Conservation (phyloP, 2,888 invertebrate species). For the Drosophila pegasa region DNA sequence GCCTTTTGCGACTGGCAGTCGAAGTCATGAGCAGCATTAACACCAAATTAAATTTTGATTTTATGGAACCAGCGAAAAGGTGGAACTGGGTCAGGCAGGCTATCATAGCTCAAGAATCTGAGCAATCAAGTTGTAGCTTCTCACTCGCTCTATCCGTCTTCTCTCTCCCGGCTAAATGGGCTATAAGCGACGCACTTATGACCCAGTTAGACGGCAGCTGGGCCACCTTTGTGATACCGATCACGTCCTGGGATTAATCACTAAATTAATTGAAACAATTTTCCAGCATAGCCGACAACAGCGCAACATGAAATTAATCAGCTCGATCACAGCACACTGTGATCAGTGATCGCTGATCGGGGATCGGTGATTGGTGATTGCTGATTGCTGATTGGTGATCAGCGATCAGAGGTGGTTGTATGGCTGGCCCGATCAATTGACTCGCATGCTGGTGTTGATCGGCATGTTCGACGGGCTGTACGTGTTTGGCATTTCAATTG, state of each 20-base stretch:
- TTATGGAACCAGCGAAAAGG: constrained; percentile 40
- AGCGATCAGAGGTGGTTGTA: constrained; percentile 16
- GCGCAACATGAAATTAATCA: constrained; percentile 73
- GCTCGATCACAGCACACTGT: constrained; percentile 40
- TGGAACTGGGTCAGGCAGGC: constrained; percentile 66
- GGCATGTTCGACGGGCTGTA: constrained; percentile 71
- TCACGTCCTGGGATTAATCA: constrained; percentile 77
- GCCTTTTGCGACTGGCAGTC: constrained; percentile 62
- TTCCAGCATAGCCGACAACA: constrained; percentile 74
- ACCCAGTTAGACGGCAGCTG: constrained; percentile 59
- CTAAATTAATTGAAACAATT: constrained; percentile 81
- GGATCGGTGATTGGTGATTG: constrained; percentile 23
- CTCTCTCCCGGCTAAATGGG: constrained; percentile 45
- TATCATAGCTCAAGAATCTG: constrained; percentile 11
- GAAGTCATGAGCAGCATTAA: constrained; percentile 55
- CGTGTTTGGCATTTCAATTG: constrained; percentile 75
- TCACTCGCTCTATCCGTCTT: background rate
- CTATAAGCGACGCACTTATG: constrained; percentile 62
- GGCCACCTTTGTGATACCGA: constrained; percentile 42
- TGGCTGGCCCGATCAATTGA: constrained; percentile 27
- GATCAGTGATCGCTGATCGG: constrained; percentile 24
- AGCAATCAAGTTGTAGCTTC: constrained; percentile 30
- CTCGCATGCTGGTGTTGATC: constrained; percentile 67
- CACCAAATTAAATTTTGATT: constrained; percentile 70
- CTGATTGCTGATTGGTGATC: constrained; percentile 24